Base-by-base conservation (phyloP, 2,797 vertebrate species). In the Lateolabrax maculatus region DNA sequence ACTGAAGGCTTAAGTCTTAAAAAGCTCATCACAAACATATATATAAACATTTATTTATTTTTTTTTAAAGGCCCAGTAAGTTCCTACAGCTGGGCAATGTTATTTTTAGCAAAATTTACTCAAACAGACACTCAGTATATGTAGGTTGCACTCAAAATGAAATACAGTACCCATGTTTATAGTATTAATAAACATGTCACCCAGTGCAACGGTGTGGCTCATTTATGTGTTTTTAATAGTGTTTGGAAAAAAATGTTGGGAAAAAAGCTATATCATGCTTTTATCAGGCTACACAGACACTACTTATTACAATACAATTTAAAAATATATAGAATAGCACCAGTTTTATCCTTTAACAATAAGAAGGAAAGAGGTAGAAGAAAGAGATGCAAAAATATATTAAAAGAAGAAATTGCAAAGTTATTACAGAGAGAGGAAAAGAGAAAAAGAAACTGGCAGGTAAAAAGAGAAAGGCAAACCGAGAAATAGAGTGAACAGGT, bases 111-210 rank as follows among this genome's bases (percentile, higher is more conserved):
- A 9, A 21, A 56, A 16, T 3, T 34, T 15, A 39, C 12, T 41
- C 62, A 75, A 73, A 74, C 62, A 68, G 52, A 64, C n/a, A n/a
- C n/a, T n/a, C n/a, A 82, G 29, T 53, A 43, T 55, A 10, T 29
- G 55, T 16, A 2, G 27, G 58, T 51, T 36, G 43, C 7, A 49
- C 12, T 37, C 2, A 37, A 63, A 46, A 53, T 13, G 18, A 76
- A 64, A 23, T 60, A 31, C 19, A 31, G 19, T 16, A 6, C 6
- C 19, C 19, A 31, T 62, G 43, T 55, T 69, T 21, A 41, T 19
- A 29, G n/a, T 29, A 41, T 69, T 61, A 44, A 63, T 2, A 51
- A 31, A 62, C 41, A 16, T 70, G 58, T 31, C 51, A 25, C 34
- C n/a, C 6, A 1, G 21, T 52, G n/a, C n/a, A n/a, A n/a, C n/a